Percentiles rank a stretch among this genome's conserved stretches.
These are phyloP conservation scores for Drosophila falleni DNA, from an alignment of 2,888 invertebrate genomes.

Conservation along the genomic window DNA sequence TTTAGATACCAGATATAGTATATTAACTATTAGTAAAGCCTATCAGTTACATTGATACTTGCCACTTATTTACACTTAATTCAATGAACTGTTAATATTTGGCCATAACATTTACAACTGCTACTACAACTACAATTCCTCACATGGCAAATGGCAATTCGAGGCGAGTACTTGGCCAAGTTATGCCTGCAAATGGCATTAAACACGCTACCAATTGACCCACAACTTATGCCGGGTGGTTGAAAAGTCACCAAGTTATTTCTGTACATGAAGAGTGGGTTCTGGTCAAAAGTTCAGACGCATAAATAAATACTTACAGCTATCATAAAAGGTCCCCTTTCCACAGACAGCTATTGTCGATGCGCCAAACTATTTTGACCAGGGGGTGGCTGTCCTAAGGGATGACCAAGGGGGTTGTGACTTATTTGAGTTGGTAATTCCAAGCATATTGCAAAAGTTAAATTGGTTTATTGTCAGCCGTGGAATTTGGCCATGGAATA, in stretches of 20 bases:
- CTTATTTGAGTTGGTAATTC: conserved; percentile 64
- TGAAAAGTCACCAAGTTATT: conserved; percentile 36
- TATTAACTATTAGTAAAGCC: conserved; percentile 37
- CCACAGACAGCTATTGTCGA: conserved; percentile 39
- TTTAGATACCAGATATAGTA: conserved; percentile 29
- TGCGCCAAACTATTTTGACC: conserved; percentile 69
- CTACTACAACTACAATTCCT: conserved; percentile 6
- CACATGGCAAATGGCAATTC: conserved; percentile 41
- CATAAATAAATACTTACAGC: conserved; percentile 60
- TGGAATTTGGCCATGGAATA: conserved; percentile 61
- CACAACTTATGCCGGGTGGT: conserved; percentile 27
- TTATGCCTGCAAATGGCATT: conserved; percentile 38
- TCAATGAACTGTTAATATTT: conserved; percentile 82
- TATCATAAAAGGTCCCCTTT: conserved; percentile 37
- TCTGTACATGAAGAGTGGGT: neutral
- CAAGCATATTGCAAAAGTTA: conserved; percentile 83
- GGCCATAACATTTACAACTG: conserved; percentile 57
- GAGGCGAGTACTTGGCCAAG: conserved; percentile 35
- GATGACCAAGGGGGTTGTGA: conserved; percentile 8
- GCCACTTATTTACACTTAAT: conserved; percentile 73
- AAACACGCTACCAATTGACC: conserved; percentile 53
- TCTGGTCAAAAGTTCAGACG: conserved; percentile 55
- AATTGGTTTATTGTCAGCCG: conserved; percentile 78
- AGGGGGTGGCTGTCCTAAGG: conserved; percentile 10
- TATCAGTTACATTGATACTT: conserved; percentile 15